Base-by-base conservation (phyloP, 2,113 vertebrate genomes). In the Hemichromis elongatus region DNA sequence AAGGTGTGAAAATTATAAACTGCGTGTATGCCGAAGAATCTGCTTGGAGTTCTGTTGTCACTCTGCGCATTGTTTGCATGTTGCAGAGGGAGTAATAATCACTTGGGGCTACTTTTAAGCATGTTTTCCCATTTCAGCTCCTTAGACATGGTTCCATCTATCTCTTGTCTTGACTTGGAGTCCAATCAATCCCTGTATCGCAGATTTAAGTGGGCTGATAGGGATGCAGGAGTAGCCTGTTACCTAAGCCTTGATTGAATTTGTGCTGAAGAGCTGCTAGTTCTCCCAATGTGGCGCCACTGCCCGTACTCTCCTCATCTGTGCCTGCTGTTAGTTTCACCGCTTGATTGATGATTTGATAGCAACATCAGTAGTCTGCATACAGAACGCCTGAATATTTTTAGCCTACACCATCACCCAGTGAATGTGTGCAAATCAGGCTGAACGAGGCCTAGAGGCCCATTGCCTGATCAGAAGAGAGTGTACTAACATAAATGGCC, bases 161-260 rank as follows among this genome's bases (percentile, higher is more conserved):
- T 53, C 14, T 10, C 3, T 66, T 82, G 59, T 85, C 3, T 54
- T 70, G 33, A 56, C n/a, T 55, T 77, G 9, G 53, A 78, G 45
- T 33, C 63, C 19, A 24, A 63, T 82, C 9, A 52, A 73, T 6
- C 52, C 30, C 77, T 88, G 21, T 16, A 35, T 86, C 78, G 89
- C 3, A 37, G 75, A 73, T 59, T 30, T 57, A 87, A 89, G 79
- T 83, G 73, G 83, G 84, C 85, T 61, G 70, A 57, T 45, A 9
- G 81, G 52, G 56, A 80, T 24, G 2, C 80, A 28, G 70, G 35
- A 84, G 78, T 21, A 82, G 88, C 82, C 63, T 90, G 77, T 90
- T 92, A 88, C 54, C 63, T 61, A 66, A 85, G 73, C 10, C 77
- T 77, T 84, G 80, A 92, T 93, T 92, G 61, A 87, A 92, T 94